A percentile compares a stretch with the other conserved stretches of the same genome.
phyloP scores from a whole-genome alignment of 2,113 vertebrate genomes.

The Pantherophis guttatus region DNA sequence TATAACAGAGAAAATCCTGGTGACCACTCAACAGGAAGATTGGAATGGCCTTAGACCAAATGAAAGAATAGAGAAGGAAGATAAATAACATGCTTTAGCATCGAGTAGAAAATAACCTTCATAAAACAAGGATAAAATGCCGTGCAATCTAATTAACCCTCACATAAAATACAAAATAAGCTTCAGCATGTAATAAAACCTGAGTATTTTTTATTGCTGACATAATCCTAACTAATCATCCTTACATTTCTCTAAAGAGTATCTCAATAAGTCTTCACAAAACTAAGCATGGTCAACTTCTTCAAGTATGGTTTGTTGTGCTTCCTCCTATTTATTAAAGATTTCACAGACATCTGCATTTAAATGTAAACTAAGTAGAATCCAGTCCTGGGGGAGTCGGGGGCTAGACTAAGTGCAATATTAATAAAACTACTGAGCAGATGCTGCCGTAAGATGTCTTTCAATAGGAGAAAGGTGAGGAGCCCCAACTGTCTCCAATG shows the following conservation, averaged over 20 bases:
- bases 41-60: neutral
- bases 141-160: conserved; percentile 60
- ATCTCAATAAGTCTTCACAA: conserved; percentile 61
- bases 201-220: conserved; percentile 66
- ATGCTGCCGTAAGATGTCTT: neutral
- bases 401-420: too few relatives aligned
- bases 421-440: neutral
- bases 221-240: conserved; percentile 72
- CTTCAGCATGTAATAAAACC: conserved; percentile 59
- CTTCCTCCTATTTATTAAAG: conserved; percentile 41
- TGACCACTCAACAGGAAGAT: neutral
- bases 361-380: conserved; percentile 48
- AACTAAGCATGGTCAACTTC: conserved; percentile 51
- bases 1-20: neutral
- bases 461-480: neutral
- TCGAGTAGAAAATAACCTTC: conserved; percentile 60
- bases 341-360: conserved; percentile 53
- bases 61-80: neutral
- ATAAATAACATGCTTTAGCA: conserved; percentile 61
- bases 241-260: conserved; percentile 62
- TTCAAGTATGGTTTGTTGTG: conserved; percentile 10
- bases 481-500: neutral
- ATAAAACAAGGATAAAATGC: conserved; percentile 69
- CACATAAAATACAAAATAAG: conserved; percentile 67
- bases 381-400: conserved; percentile 20